Evolutionary conservation across 2,113 vertebrate genomes (phyloP), one percentile per base, ranked within the genome.

Genomic region (Herpetotheres cachinnans): DNA sequence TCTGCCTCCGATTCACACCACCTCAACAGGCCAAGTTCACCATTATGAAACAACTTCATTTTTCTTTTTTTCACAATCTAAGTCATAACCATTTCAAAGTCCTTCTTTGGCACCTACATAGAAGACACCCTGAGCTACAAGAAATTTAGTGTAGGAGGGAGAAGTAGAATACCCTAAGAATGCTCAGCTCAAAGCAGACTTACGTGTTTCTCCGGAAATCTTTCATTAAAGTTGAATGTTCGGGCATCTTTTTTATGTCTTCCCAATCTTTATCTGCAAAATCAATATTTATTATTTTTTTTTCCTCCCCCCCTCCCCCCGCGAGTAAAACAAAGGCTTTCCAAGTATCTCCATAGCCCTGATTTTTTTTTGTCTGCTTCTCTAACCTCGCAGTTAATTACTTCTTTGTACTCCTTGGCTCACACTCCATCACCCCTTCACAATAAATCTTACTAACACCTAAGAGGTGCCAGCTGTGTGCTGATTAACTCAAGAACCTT

Each of bases 181-280:
- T 86, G 47, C 25, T 79, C 56, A 86, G 13, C 7, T 69, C 49
- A 38, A 78, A 42, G 46, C 76, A 91, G 89, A 99, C 99, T 99
- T 98, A 99, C 99, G 99, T 99, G 98, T 99, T 99, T 98, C 99
- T 99, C 95, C 99, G 99, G 95, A 99, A 99, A 98, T 99, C 99
- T 98, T 99, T 99, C 99, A 99, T 99, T 98, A 99, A 98, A 12
- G 99, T 99, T 87, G 99, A 99, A 98, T 99, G 99, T 97, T 99
- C 99, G 2, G 99, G 99, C 99, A 99, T 99, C 98, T 99, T 99
- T 99, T 99, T 99, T 95, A 99, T 99, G 98, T 99, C 99, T 98
- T 99, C 99, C 99, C 99, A 99, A 98, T 99, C 99, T 98, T 99
- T 99, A 98, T 99, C 99, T 99, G 98, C 82, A 96, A 97, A 90